Evolutionary conservation across 2,797 vertebrate genomes (phyloP).

Genomic region (Zalophus californianus): DNA sequence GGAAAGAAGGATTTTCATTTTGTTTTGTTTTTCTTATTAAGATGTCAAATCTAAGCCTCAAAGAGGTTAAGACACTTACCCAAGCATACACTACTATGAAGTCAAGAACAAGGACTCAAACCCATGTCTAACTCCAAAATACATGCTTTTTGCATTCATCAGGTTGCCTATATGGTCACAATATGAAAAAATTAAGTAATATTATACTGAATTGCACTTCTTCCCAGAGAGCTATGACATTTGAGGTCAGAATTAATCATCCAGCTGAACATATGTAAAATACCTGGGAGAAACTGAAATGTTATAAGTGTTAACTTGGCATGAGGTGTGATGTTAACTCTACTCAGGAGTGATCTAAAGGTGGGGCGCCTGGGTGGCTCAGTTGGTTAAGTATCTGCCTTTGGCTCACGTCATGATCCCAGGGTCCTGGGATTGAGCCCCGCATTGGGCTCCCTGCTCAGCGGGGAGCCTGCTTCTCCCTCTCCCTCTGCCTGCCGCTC

Average conservation of each 20-base stretch:
- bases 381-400: too few species aligned
- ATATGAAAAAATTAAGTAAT: background rate
- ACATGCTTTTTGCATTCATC: background rate
- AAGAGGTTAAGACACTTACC: background rate
- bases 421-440: too few species aligned
- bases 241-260: background rate
- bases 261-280: background rate
- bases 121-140: background rate
- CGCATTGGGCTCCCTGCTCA: too few species aligned
- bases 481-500: too few species aligned
- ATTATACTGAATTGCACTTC: background rate
- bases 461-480: too few species aligned
- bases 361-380: too few species aligned
- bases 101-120: background rate
- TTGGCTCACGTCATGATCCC: too few species aligned
- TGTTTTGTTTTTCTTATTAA: background rate
- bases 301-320: background rate
- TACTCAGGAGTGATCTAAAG: background rate
- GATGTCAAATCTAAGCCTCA: background rate
- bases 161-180: background rate
- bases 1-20: background rate
- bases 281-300: background rate
- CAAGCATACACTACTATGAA: background rate
- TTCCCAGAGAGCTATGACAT: background rate
- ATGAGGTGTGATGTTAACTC: background rate